These are phyloP conservation scores for Tor tambroides DNA, from an alignment of 2,113 vertebrate species.

Conservation along the genomic window DNA sequence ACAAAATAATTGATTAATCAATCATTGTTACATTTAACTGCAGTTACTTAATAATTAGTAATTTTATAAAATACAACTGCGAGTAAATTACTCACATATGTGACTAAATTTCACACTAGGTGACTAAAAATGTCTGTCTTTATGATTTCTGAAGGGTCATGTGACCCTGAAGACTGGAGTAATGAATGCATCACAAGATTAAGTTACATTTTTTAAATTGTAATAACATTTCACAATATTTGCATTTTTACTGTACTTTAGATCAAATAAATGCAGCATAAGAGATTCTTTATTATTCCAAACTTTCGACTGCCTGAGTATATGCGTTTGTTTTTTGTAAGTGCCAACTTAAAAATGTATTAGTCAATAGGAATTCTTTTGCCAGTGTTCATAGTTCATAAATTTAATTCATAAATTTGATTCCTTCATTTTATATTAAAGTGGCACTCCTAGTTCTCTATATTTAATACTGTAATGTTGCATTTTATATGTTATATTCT, in stretches of 20 bases:
- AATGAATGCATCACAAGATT: neutral
- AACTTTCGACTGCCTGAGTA: neutral
- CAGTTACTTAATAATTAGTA: neutral
- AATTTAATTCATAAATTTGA: neutral
- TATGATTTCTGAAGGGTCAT: neutral
- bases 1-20: neutral
- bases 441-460: neutral
- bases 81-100: neutral
- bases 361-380: neutral
- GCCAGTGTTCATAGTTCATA: neutral
- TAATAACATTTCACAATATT: neutral
- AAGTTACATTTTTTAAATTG: neutral
- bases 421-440: conserved; percentile 7
- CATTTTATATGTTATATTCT: neutral
- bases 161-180: neutral
- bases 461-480: neutral
- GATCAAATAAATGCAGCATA: neutral
- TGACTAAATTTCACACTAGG: neutral
- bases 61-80: neutral
- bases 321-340: neutral
- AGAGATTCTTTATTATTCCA: neutral
- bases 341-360: neutral
- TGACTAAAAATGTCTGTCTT: neutral
- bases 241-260: neutral
- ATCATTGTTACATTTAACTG: neutral